Evolutionary conservation across 2,888 invertebrate genomes (phyloP), one percentile per base, ranked within the genome.

Genomic region (Xiphydria camelus): DNA sequence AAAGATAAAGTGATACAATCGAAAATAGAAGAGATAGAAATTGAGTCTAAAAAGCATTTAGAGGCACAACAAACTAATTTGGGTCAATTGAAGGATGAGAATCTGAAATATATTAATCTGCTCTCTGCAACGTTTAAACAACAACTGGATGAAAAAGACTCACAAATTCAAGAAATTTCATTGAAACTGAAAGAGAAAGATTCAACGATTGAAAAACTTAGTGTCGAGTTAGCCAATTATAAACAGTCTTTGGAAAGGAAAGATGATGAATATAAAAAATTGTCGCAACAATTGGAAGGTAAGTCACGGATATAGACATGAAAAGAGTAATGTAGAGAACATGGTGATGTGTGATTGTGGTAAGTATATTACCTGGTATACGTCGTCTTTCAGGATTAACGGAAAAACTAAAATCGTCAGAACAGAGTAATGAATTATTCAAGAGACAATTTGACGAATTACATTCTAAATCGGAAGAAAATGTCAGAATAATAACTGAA

Each of bases 341-440:
- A n/a, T n/a, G n/a, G n/a, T n/a, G n/a, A n/a, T n/a, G n/a, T n/a
- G n/a, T n/a, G n/a, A n/a, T n/a, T n/a, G n/a, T n/a, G n/a, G n/a
- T n/a, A n/a, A 15, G 4, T 34, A 20, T 3, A 32, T 43, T 34
- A 6, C 7, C 4, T 1, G 4, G 5, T 31, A 21, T 7, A 20
- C 49, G 14, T n/a, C 6, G 18, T 45, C 42, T 59, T 60, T 9
- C 45, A 49, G 85, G 85, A 70, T 70, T 80, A 17, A 79, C 77
- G 52, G 77, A 82, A 14, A 81, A 82, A 59, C 72, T 80, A 4
- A 77, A 78, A 49, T 77, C 79, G 51, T 70, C 79, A 19, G 75
- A 78, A 57, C 80, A 81, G 51, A 81, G 82, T 61, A 80, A 80
- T 55, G 70, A 73, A 4, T 80, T 81, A 48, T 63, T 86, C 41